phyloP scores from a whole-genome alignment of 1,140 invertebrate genomes.

The Heliothis subflexa region DNA sequence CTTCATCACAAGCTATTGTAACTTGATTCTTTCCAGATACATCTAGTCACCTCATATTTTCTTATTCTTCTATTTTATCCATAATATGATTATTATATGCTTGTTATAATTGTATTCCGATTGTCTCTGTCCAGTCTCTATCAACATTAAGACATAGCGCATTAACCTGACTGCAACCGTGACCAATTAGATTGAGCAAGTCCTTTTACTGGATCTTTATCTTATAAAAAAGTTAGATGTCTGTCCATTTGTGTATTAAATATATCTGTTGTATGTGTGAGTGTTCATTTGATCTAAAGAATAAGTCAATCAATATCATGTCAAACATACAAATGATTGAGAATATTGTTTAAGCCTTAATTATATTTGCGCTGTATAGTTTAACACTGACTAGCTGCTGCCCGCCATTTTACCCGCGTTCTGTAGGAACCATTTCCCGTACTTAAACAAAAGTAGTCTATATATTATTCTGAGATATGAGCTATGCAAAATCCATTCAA shows the following conservation, averaged over 20 bases:
- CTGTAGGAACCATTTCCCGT: too few relatives aligned
- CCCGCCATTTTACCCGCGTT: too few relatives aligned
- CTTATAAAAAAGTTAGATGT: constrained; percentile 7
- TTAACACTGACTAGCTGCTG: background rate
- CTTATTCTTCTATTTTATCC: background rate
- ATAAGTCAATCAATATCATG: background rate
- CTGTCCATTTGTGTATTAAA: constrained; percentile 2
- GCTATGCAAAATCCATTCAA: too few relatives aligned
- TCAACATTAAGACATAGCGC: constrained; percentile 14
- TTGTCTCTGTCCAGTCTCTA: constrained; percentile 4
- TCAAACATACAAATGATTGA: background rate
- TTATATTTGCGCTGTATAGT: background rate
- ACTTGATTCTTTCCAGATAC: too few relatives aligned
- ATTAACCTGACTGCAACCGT: constrained; percentile 14
- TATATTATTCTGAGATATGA: too few relatives aligned
- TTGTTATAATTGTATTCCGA: constrained; percentile 12
- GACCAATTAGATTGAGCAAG: constrained; percentile 32
- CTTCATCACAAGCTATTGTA: background rate
- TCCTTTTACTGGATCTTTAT: constrained; percentile 26
- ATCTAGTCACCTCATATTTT: background rate
- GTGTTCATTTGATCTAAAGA: background rate
- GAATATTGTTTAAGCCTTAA: constrained; percentile 1
- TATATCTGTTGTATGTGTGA: background rate
- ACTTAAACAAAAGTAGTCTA: too few relatives aligned
- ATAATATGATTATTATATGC: background rate